Percentiles rank a stretch among this genome's conserved stretches.
These are phyloP conservation scores for Saguinus midas DNA, from an alignment of 2,113 vertebrate species.

Conservation along the genomic window DNA sequence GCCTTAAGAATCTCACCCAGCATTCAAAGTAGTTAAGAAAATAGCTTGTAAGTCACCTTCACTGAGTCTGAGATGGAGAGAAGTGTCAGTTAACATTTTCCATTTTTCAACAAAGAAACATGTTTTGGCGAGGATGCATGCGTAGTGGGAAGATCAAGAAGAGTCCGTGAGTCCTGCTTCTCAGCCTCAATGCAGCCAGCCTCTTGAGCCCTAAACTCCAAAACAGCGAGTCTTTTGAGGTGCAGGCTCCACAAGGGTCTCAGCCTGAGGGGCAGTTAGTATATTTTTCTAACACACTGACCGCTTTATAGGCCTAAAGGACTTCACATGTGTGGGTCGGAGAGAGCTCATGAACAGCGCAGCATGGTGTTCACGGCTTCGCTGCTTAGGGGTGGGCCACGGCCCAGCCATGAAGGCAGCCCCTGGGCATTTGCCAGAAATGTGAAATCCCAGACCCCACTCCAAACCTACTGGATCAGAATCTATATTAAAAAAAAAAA, in stretches of 20 bases:
- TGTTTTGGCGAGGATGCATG: rapidly evolving
- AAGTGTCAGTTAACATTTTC: background rate
- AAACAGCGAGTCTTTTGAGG: background rate
- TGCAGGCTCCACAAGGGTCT: background rate
- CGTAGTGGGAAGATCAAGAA: background rate
- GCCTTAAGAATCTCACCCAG: constrained; percentile 14
- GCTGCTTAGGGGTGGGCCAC: rapidly evolving
- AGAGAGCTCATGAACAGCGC: rapidly evolving
- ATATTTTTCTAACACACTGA: too few species aligned
- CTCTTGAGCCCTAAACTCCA: background rate
- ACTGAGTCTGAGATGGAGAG: background rate
- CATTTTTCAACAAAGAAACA: background rate
- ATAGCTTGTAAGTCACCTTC: background rate
- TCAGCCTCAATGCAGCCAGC: too few species aligned
- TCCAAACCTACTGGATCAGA: background rate
- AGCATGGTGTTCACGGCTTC: rapidly evolving
- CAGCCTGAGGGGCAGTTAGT: background rate
- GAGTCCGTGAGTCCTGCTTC: background rate
- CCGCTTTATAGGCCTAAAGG: too few species aligned
- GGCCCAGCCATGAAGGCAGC: rapidly evolving
- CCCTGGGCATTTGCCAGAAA: background rate
- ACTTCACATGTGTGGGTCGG: too few species aligned
- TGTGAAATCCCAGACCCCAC: background rate
- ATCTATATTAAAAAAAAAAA: background rate
- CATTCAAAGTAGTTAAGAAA: background rate